These are phyloP conservation scores for Gambusia holbrooki DNA, from an alignment of 2,113 vertebrate genomes.

Conservation along the genomic window DNA sequence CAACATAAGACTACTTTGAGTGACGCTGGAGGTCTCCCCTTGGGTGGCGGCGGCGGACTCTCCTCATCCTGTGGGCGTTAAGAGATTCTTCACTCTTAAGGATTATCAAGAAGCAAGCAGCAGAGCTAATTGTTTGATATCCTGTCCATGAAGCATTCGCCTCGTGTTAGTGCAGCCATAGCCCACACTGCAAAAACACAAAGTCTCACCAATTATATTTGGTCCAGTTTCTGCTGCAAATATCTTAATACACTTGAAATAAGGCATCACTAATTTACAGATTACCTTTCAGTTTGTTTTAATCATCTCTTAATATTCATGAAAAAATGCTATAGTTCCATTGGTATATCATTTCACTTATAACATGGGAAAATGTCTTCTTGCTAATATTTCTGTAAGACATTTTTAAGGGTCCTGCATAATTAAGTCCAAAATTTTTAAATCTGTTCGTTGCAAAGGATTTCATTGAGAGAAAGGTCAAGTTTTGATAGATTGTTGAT, in stretches of 20 bases:
- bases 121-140: constrained; percentile 40
- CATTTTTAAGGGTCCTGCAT: not conserved
- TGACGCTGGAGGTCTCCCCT: constrained; percentile 79
- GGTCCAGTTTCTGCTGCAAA: too few species aligned
- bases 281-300: too few species aligned
- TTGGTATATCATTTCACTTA: too few species aligned
- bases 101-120: constrained; percentile 41
- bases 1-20: constrained; percentile 66
- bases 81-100: constrained; percentile 63
- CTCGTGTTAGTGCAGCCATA: constrained; percentile 9
- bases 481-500: not conserved
- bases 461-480: not conserved
- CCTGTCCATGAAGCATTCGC: constrained; percentile 14
- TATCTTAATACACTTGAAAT: too few species aligned
- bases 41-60: constrained; percentile 77
- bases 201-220: too few species aligned
- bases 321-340: too few species aligned
- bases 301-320: too few species aligned
- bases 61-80: constrained; percentile 47
- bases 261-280: too few species aligned
- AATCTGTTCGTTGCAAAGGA: not conserved
- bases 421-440: not conserved
- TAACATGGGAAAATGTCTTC: too few species aligned
- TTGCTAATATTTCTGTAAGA: not conserved
- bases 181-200: too few species aligned